These are phyloP conservation scores for Cabera pusaria DNA, from an alignment of 2,888 invertebrate species.

Conservation along the genomic window DNA sequence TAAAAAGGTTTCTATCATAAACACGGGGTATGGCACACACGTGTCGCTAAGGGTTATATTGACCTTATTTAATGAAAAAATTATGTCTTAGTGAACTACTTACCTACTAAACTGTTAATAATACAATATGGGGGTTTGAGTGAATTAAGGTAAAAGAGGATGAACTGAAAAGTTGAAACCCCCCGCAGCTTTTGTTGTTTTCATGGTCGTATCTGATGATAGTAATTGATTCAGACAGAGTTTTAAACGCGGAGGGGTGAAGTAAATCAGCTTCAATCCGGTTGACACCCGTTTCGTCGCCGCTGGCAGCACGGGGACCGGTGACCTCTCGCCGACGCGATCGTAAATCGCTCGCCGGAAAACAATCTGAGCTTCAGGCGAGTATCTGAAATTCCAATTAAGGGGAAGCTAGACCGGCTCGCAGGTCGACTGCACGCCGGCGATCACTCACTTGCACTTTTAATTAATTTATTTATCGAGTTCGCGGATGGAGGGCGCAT, in stretches of 20 bases:
- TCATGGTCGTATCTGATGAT: conserved; percentile 11
- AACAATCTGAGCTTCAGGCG: conserved; percentile 55
- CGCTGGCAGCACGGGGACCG: conserved; percentile 35
- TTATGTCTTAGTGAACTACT: too few species aligned
- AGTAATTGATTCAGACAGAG: conserved; percentile 39
- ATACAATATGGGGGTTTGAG: too few species aligned
- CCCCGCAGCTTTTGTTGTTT: conserved; percentile 10
- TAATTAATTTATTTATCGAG: conserved; percentile 84
- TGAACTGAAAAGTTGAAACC: conserved; percentile 2
- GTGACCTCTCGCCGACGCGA: conserved; percentile 35
- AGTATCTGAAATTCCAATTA: conserved; percentile 75
- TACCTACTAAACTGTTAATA: too few species aligned
- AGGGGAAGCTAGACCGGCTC: conserved; percentile 65
- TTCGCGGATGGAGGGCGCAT: conserved; percentile 81
- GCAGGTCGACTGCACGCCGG: conserved; percentile 68
- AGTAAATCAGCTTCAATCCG: conserved; percentile 51
- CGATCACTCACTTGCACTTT: conserved; percentile 84
- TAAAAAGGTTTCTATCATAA: too few species aligned
- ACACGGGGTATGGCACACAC: too few species aligned
- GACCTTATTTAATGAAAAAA: too few species aligned
- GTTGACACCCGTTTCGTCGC: conserved; percentile 35
- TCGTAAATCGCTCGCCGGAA: conserved; percentile 51
- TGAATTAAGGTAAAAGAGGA: neutral
- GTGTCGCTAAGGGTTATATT: too few species aligned
- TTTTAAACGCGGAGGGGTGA: conserved; percentile 36